phyloP scores from a whole-genome alignment of 2,797 vertebrate species.

The Chiroxiphia lanceolata region DNA sequence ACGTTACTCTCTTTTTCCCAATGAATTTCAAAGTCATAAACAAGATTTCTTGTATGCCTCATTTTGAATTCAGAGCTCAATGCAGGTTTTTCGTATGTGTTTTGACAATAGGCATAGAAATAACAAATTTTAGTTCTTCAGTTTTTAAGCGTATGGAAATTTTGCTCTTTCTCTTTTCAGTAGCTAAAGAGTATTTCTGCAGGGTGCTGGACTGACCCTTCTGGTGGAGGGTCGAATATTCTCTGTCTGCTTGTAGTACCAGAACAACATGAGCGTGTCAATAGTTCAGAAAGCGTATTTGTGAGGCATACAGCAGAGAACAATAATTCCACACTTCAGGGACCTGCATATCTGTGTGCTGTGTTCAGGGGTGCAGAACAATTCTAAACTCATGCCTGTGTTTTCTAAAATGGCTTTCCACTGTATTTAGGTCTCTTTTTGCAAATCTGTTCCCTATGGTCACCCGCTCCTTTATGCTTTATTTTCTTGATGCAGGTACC shows the following conservation, averaged over 20 bases:
- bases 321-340: background rate
- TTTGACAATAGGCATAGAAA: background rate
- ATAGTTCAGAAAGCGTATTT: background rate
- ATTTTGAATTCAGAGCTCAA: background rate
- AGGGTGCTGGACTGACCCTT: background rate
- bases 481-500: background rate
- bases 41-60: background rate
- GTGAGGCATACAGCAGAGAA: background rate
- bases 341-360: background rate
- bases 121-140: background rate
- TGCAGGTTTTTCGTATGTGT: background rate
- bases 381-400: background rate
- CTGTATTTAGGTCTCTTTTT: background rate
- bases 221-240: background rate
- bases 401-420: background rate
- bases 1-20: background rate
- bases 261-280: background rate
- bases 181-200: background rate
- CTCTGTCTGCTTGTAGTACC: background rate
- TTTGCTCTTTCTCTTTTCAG: background rate
- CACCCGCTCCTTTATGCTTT: background rate
- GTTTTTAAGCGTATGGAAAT: background rate
- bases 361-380: background rate
- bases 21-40: constrained; percentile 28
- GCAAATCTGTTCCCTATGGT: background rate